Base-by-base conservation (phyloP, 2,113 vertebrate species). In the Neogobius melanostomus region DNA sequence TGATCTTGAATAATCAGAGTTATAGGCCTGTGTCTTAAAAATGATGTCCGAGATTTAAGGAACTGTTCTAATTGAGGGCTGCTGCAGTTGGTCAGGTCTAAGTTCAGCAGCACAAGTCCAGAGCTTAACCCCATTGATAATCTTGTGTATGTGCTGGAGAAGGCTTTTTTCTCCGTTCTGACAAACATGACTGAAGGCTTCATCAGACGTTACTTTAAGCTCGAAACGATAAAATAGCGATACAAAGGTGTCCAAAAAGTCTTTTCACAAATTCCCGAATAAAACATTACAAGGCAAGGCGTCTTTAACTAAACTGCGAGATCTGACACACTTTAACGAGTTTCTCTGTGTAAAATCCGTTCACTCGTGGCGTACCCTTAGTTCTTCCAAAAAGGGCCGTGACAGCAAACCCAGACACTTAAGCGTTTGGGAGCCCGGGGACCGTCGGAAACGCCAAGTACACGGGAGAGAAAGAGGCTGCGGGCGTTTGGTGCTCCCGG, bases 341-440 rank as follows among this genome's bases (percentile, higher is more conserved):
- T 84, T 79, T 54, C 44, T 80, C 59, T 45, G 77, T 73, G 71
- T 65, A 76, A 51, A 81, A 83, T 80, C 79, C 51, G 80, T 73
- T 72, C 65, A 36, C 45, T 6, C 43, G 62, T 65, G 71, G 79
- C 78, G 80, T 59, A 36, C 28, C 68, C 66, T 79, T 68, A 71
- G 72, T 50, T 7, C 61, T 74, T 80, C 77, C 82, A 66, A 60
- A 8, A 4, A 73, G 72, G 71, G 74, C 72, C 64, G 11, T 61
- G 81, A 83, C 85, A 84, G 83, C 73, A 85, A 80, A 77, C 73
- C 73, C 74, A 88, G 75, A 76, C 79, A 76, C 75, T 82, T 80
- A 60, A 71, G 77, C 74, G 57, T 84, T 70, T 70, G 78, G 73
- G 69, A 80, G 81, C 79, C 82, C 36, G 76, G 80, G 71, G 80